A percentile compares a stretch with the other conserved stretches of the same genome.
Evolutionary conservation across 2,113 vertebrate species (phyloP).

Genomic region (Pelecanus crispus): DNA sequence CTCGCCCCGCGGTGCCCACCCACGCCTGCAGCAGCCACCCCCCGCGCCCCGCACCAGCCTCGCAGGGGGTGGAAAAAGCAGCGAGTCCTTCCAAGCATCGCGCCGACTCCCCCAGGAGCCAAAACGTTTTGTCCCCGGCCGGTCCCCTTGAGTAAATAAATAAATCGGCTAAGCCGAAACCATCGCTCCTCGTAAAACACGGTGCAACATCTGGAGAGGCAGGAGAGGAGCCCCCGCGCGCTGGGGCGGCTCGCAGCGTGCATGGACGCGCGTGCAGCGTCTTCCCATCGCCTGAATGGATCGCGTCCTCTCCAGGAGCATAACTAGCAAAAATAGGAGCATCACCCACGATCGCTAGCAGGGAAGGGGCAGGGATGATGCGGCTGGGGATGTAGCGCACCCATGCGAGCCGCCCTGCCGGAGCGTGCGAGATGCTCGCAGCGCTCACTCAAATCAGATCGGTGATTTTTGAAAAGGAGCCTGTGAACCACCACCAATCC

Average conservation of each 20-base stretch:
- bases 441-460: fast-evolving
- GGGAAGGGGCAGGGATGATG: not conserved
- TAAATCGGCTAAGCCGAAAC: fast-evolving
- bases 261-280: fast-evolving
- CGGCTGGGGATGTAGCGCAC: fast-evolving
- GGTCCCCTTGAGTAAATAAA: not conserved
- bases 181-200: fast-evolving
- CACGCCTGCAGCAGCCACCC: conserved; percentile 68
- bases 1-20: conserved; percentile 58
- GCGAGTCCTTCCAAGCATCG: not conserved
- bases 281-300: not conserved
- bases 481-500: not conserved
- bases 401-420: fast-evolving
- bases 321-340: fast-evolving
- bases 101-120: not conserved
- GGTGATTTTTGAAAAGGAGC: not conserved
- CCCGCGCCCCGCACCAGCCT: not conserved
- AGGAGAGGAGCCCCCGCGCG: fast-evolving
- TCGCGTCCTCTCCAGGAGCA: not conserved
- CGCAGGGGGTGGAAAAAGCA: fast-evolving
- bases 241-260: fast-evolving
- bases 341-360: fast-evolving
- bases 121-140: not conserved
- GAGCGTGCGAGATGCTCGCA: fast-evolving
- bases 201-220: not conserved